Evolutionary conservation across 2,888 invertebrate species (phyloP).

Genomic region (Chloromyia formosa): DNA sequence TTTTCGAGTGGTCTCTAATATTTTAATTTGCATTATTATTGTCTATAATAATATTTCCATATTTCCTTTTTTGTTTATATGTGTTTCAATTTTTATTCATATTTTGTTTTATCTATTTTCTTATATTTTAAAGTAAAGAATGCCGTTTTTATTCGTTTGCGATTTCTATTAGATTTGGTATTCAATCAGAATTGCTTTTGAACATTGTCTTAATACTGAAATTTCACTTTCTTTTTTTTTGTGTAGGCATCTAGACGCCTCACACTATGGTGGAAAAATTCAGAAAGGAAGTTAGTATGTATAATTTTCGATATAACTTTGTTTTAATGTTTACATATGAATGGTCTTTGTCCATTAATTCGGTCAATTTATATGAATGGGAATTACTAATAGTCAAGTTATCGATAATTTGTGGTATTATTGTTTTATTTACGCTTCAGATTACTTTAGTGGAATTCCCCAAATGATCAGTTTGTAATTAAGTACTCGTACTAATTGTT

Average conservation of each 20-base stretch:
- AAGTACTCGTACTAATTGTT: not conserved
- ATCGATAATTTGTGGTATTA: not conserved
- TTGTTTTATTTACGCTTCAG: not conserved
- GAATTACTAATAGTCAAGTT: not conserved
- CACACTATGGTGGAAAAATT: not conserved
- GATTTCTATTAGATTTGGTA: not conserved
- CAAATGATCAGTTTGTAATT: not conserved
- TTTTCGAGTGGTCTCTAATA: constrained; percentile 39
- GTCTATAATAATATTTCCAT: constrained; percentile 45
- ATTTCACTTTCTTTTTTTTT: constrained; percentile 8
- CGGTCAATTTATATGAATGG: not conserved
- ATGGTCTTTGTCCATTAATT: too few relatives aligned
- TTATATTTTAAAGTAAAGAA: not conserved
- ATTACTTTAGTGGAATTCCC: not conserved
- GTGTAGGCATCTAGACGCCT: too few relatives aligned
- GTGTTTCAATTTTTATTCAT: constrained; percentile 15
- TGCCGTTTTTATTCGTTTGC: not conserved
- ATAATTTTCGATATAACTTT: not conserved
- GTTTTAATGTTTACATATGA: too few relatives aligned
- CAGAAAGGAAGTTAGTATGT: not conserved
- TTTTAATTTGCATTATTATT: constrained; percentile 46
- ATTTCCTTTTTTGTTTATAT: constrained; percentile 1
- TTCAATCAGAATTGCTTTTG: not conserved
- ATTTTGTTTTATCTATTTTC: not conserved
- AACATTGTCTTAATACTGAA: constrained; percentile 9